phyloP scores from a whole-genome alignment of 2,888 invertebrate species.

The Cotesia congregata region DNA sequence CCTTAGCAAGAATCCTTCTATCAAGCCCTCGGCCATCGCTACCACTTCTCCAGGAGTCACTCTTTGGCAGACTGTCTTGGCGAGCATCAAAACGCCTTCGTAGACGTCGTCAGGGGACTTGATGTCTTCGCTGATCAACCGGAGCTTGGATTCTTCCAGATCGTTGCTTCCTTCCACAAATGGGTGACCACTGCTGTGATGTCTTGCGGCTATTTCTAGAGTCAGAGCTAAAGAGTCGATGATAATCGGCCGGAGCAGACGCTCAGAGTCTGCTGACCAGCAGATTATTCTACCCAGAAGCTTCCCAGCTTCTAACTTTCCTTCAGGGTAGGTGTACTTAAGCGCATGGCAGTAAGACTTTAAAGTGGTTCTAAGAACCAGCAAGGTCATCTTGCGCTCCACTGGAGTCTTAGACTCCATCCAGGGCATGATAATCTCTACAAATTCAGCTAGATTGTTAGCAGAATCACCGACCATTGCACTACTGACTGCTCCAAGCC shows the following conservation, averaged over 20 bases:
- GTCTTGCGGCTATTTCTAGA: slow-evolving; percentile 60
- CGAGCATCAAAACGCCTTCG: slow-evolving; percentile 59
- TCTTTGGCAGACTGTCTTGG: slow-evolving; percentile 57
- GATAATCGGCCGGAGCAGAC: slow-evolving; percentile 55
- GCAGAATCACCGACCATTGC: slow-evolving; percentile 62
- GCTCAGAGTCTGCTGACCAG: slow-evolving; percentile 62
- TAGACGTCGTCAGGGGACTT: slow-evolving; percentile 54
- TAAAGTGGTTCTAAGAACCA: slow-evolving; percentile 58
- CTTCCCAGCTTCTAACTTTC: slow-evolving; percentile 63
- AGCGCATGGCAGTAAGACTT: slow-evolving; percentile 62
- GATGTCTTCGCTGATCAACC: slow-evolving; percentile 57
- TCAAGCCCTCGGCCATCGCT: slow-evolving; percentile 61
- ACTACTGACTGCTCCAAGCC: slow-evolving; percentile 57
- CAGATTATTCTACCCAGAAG: slow-evolving; percentile 61
- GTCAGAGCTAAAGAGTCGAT: slow-evolving; percentile 61
- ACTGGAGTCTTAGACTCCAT: slow-evolving; percentile 61
- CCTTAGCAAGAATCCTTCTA: slow-evolving; percentile 59
- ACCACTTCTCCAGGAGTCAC: slow-evolving; percentile 60
- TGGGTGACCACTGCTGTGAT: slow-evolving; percentile 45
- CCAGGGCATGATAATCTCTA: slow-evolving; percentile 64
- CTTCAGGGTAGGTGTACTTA: slow-evolving; percentile 64
- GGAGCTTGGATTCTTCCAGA: slow-evolving; percentile 58
- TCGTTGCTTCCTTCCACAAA: slow-evolving; percentile 49
- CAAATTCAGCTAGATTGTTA: slow-evolving; percentile 59
- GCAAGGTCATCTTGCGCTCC: slow-evolving; percentile 58